Evolutionary conservation across 2,797 vertebrate species (phyloP).

Genomic region (Loris lydekkerianus): DNA sequence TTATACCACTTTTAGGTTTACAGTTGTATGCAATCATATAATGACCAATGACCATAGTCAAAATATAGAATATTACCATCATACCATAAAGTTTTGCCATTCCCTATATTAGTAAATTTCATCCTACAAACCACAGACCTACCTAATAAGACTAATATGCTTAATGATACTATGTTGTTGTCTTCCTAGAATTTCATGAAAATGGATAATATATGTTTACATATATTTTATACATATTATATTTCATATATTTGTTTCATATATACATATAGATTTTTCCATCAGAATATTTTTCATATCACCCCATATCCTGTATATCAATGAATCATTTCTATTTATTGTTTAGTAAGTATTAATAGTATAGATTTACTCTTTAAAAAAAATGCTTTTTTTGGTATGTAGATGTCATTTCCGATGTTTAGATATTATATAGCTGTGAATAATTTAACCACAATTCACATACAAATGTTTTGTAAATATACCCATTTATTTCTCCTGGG

Average conservation of each 20-base stretch:
- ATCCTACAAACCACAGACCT: neutral
- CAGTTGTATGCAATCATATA: neutral
- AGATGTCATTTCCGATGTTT: neutral
- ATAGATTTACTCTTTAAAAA: neutral
- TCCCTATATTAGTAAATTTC: neutral
- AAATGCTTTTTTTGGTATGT: neutral
- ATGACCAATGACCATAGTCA: neutral
- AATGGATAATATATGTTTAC: neutral
- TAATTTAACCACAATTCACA: neutral
- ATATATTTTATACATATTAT: neutral
- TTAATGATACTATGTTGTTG: neutral
- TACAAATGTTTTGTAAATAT: neutral
- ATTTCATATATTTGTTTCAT: neutral
- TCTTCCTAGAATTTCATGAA: neutral
- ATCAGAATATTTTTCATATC: neutral
- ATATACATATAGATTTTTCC: neutral
- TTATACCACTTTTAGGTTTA: neutral
- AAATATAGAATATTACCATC: slow-evolving; percentile 1
- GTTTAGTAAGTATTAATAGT: neutral
- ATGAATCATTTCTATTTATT: neutral
- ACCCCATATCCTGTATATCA: neutral
- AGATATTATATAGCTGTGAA: neutral
- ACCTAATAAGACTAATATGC: neutral
- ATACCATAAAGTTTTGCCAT: neutral
- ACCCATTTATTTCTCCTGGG: neutral